Evolutionary conservation across 2,113 vertebrate genomes (phyloP).

Genomic region (Esox niger): DNA sequence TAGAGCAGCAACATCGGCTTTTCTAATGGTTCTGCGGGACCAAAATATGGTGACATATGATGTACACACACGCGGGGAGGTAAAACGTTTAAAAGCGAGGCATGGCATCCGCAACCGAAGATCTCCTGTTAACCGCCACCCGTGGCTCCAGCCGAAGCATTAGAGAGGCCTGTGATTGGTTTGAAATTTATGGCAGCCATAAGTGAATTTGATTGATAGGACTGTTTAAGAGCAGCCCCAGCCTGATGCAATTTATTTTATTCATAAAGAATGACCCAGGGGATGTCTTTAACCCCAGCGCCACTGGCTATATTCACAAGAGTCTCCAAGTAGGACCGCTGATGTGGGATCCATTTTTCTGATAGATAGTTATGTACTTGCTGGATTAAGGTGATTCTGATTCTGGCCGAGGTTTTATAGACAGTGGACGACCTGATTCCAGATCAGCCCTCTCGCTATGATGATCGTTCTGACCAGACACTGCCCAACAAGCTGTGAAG

Average conservation of each 20-base stretch:
- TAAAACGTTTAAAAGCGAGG: conserved; percentile 49
- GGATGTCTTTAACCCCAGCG: conserved; percentile 45
- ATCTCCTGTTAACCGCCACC: background rate
- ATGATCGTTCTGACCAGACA: too few species aligned
- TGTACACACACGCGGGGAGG: conserved; percentile 57
- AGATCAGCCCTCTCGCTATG: too few species aligned
- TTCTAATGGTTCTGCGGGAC: conserved; percentile 77
- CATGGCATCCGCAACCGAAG: background rate
- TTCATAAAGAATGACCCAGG: conserved; percentile 53
- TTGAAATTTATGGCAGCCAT: conserved; percentile 66
- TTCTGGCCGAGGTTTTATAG: too few species aligned
- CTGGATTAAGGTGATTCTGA: too few species aligned
- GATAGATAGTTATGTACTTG: too few species aligned
- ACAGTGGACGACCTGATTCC: too few species aligned
- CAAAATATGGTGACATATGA: conserved; percentile 76
- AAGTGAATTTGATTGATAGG: conserved; percentile 71
- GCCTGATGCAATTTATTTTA: conserved; percentile 56
- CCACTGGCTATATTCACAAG: background rate
- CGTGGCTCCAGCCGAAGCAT: conserved; percentile 45
- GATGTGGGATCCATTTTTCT: too few species aligned
- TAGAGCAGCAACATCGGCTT: conserved; percentile 69
- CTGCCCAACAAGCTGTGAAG: too few species aligned
- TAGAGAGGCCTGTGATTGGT: conserved; percentile 57
- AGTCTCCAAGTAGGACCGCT: too few species aligned
- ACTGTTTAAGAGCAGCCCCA: conserved; percentile 58